phyloP scores from a whole-genome alignment of 2,113 vertebrate species.

The Trachemys scripta region DNA sequence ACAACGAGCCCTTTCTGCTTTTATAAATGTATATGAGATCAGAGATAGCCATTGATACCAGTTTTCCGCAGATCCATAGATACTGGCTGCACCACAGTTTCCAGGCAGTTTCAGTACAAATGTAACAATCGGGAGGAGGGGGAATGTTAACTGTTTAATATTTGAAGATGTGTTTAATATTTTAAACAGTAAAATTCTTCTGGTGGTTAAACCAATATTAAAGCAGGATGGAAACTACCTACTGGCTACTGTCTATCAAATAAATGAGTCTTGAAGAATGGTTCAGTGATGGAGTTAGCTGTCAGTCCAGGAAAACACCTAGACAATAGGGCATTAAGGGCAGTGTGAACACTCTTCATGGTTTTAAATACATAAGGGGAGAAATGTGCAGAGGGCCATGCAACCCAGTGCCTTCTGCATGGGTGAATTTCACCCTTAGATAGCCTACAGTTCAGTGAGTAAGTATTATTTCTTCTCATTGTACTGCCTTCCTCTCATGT shows the following conservation, averaged over 20 bases:
- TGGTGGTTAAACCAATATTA: conserved; percentile 40
- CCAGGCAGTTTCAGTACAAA: neutral
- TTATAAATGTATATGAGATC: neutral
- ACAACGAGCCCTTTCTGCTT: neutral
- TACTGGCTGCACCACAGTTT: neutral
- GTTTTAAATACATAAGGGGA: neutral
- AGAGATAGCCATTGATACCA: neutral
- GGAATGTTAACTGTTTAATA: conserved; percentile 48
- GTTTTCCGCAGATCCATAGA: neutral
- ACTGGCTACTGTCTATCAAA: conserved; percentile 9
- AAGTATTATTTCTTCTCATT: neutral
- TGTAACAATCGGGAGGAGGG: conserved; percentile 12
- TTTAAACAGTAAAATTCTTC: conserved; percentile 40
- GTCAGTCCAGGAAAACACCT: neutral
- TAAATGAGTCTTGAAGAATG: neutral
- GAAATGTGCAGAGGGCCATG: neutral
- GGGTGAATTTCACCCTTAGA: neutral
- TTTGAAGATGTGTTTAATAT: conserved; percentile 63
- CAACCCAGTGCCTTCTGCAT: neutral
- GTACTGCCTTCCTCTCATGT: neutral
- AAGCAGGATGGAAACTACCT: conserved; percentile 6
- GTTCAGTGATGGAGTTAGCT: neutral
- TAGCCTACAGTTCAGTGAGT: neutral
- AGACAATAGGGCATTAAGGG: neutral
- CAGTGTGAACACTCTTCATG: neutral